Evolutionary conservation across 2,797 vertebrate genomes (phyloP).

Genomic region (Myotis myotis): DNA sequence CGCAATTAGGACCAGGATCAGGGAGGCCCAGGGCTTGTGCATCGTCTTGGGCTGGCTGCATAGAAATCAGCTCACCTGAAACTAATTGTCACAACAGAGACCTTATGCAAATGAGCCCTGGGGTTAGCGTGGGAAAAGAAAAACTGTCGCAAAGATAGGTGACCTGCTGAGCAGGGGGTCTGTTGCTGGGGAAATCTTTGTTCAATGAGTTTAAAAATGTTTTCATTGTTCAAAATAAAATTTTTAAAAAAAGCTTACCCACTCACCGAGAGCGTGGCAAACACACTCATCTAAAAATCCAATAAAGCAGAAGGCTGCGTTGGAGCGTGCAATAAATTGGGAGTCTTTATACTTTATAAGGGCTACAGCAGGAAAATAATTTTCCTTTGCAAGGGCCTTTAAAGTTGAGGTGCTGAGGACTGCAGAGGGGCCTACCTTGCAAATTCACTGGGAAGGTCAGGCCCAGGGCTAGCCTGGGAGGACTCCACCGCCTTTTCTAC

Average conservation of each 20-base stretch:
- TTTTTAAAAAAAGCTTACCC: conserved; percentile 79
- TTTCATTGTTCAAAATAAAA: conserved; percentile 85
- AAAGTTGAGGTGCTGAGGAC: conserved; percentile 76
- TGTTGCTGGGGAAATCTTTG: conserved; percentile 96
- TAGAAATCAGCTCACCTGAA: conserved; percentile 99
- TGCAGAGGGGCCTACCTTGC: conserved; percentile 59
- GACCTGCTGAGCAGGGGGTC: conserved; percentile 95
- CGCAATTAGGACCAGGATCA: conserved; percentile 97
- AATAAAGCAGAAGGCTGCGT: conserved; percentile 82
- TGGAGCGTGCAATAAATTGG: conserved; percentile 81
- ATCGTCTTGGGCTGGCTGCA: conserved; percentile 90
- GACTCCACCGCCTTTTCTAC: conserved; percentile 42
- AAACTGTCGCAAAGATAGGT: conserved; percentile 96
- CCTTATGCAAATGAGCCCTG: conserved; percentile 97
- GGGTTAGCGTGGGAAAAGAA: conserved; percentile 99
- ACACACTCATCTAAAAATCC: conserved; percentile 87
- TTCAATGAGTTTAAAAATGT: conserved; percentile 90
- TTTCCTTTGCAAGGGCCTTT: conserved; percentile 79
- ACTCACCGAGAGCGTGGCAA: conserved; percentile 83
- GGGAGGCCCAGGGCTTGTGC: conserved; percentile 87
- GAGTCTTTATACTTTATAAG: conserved; percentile 83
- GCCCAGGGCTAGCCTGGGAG: conserved; percentile 67
- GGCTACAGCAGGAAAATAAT: conserved; percentile 78
- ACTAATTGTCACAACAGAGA: conserved; percentile 96
- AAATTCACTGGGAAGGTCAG: conserved; percentile 60